A percentile compares a stretch with the other conserved stretches of the same genome.
phyloP scores from a whole-genome alignment of 2,888 invertebrate genomes.

The Thera britannica region DNA sequence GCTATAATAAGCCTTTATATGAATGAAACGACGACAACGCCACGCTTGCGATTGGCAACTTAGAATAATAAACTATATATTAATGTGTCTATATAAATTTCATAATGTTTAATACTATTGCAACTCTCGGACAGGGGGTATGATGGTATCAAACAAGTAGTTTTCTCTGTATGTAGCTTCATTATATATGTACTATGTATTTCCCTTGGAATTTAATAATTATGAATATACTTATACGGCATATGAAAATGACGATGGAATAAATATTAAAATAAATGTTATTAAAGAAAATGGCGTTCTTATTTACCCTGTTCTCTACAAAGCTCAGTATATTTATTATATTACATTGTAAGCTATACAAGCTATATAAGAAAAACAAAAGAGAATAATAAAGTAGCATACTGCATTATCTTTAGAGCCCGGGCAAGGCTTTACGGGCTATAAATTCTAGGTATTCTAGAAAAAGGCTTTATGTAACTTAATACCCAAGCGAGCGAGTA shows the following conservation, averaged over 20 bases:
- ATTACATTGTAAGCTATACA: not conserved
- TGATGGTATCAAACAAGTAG: slow-evolving; percentile 78
- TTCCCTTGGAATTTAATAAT: slow-evolving; percentile 68
- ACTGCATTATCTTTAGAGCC: slow-evolving; percentile 16
- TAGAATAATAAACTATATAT: slow-evolving; percentile 74
- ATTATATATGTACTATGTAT: slow-evolving; percentile 65
- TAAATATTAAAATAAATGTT: slow-evolving; percentile 76
- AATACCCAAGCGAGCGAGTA: not conserved
- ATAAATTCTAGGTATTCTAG: slow-evolving; percentile 13
- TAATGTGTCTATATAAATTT: slow-evolving; percentile 73
- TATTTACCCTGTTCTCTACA: slow-evolving; percentile 24
- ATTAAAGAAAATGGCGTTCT: slow-evolving; percentile 64
- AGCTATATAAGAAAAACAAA: not conserved
- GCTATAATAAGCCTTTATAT: slow-evolving; percentile 82
- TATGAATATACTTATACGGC: slow-evolving; percentile 71
- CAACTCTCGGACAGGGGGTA: slow-evolving; percentile 76
- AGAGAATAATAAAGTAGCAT: slow-evolving; percentile 6
- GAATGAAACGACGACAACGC: slow-evolving; percentile 58
- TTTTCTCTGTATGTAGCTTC: slow-evolving; percentile 79
- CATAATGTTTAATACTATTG: slow-evolving; percentile 64
- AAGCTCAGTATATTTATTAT: not conserved
- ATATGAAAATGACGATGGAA: slow-evolving; percentile 77
- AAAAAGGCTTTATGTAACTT: slow-evolving; percentile 2
- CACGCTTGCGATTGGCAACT: slow-evolving; percentile 83
- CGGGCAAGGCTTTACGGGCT: slow-evolving; percentile 10